Evolutionary conservation across 2,888 invertebrate genomes (phyloP).

Genomic region (Carterocephalus palaemon): DNA sequence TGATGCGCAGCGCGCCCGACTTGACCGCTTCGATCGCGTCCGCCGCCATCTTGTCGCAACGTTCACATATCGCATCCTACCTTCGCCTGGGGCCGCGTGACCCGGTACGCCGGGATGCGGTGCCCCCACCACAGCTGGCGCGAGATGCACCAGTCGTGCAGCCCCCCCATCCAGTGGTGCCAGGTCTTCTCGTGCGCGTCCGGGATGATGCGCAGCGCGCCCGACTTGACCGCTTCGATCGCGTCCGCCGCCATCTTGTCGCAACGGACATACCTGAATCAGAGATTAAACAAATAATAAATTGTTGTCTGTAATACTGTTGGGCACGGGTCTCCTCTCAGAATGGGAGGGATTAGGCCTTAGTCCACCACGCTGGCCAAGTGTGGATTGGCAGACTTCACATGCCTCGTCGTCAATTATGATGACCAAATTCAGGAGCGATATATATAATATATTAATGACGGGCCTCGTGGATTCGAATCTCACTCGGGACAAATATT

Average conservation of each 20-base stretch:
- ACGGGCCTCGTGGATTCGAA: too few relatives aligned
- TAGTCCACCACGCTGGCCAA: too few relatives aligned
- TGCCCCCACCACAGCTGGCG: constrained; percentile 99
- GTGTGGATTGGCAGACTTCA: too few relatives aligned
- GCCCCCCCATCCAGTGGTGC: constrained; percentile 97
- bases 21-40: constrained; percentile 89
- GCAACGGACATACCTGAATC: constrained; percentile 87
- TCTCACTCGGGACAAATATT: too few relatives aligned
- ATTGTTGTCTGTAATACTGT: too few relatives aligned
- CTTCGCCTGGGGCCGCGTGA: constrained; percentile 49
- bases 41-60: constrained; percentile 92
- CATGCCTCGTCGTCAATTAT: too few relatives aligned
- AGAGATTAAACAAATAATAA: too few relatives aligned
- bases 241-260: constrained; percentile 94
- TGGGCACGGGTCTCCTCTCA: too few relatives aligned
- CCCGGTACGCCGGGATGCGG: constrained; percentile 95
- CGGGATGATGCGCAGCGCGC: constrained; percentile 93
- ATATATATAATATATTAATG: too few relatives aligned
- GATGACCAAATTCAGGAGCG: too few relatives aligned
- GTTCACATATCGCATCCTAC: too few relatives aligned
- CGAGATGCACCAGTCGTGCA: constrained; percentile 99
- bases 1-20: constrained; percentile 89
- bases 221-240: constrained; percentile 86
- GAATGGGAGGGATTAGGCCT: too few relatives aligned
- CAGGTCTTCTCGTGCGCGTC: constrained; percentile 94